Evolutionary conservation across 1,140 invertebrate genomes (phyloP).

Genomic region (Anagrus nilaparvatae): DNA sequence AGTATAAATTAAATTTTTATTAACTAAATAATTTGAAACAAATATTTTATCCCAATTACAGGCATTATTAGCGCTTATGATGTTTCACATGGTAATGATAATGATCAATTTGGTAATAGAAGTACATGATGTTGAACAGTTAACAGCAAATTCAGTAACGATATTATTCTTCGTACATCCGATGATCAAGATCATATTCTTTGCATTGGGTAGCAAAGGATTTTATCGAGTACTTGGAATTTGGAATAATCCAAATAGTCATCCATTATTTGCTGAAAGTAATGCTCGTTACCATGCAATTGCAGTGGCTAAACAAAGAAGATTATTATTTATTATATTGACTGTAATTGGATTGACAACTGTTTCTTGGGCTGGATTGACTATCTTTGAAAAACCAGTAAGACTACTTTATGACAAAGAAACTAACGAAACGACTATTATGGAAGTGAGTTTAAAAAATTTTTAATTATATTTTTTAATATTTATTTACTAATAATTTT

Average conservation of each 20-base stretch:
- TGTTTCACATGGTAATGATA: constrained; percentile 54
- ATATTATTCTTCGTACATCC: constrained; percentile 69
- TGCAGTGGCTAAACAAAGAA: constrained; percentile 65
- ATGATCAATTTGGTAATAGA: constrained; percentile 57
- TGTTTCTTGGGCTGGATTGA: constrained; percentile 59
- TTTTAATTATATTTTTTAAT: no score
- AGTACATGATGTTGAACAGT: constrained; percentile 66
- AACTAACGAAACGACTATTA: constrained; percentile 58
- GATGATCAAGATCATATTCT: constrained; percentile 62
- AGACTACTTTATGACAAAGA: constrained; percentile 56
- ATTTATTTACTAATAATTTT: no score
- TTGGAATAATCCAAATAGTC: constrained; percentile 72
- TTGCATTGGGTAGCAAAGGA: constrained; percentile 58
- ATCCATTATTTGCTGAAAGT: constrained; percentile 74
- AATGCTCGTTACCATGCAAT: constrained; percentile 64
- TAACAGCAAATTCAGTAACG: constrained; percentile 72
- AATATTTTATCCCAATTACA: no score
- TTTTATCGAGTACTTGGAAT: constrained; percentile 67
- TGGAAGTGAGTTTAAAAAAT: constrained; percentile 41
- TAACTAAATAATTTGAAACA: no score
- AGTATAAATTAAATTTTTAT: no score
- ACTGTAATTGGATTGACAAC: constrained; percentile 49
- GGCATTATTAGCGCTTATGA: constrained; percentile 51
- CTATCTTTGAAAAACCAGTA: constrained; percentile 65
- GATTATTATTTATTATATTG: constrained; percentile 56